Base-by-base conservation (phyloP, 1,140 invertebrate species). In the Drosophila varians region DNA sequence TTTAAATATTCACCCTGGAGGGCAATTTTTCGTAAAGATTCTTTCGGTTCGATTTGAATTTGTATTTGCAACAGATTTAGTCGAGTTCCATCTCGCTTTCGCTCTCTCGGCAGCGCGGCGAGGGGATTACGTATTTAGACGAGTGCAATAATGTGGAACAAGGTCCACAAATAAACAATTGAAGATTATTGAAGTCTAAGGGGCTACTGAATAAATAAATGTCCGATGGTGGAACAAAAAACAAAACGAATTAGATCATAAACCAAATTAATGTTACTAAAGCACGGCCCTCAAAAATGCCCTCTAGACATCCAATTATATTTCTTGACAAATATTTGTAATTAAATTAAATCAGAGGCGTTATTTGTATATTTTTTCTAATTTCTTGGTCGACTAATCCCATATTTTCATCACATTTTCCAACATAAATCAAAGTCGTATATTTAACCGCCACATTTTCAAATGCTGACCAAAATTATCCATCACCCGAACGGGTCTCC, bases 1-100 rank as follows among this genome's bases (percentile, higher is more conserved):
- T 75, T 79, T 76, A 71, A 55, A 75, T 79, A 58, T 72, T 48
- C 69, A 65, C 66, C 72, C 79, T 84, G 76, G 72, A 80, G 82
- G 61, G 68, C 72, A 86, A 76, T 86, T 86, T 79, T 62, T 69
- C 45, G 66, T 47, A 62, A 72, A 73, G 70, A 62, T 72, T 72
- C 76, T 77, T 52, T 61, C 26, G 64, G 48, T 80, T 65, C 42
- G 55, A 66, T 82, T 77, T 52, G 56, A 74, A 58, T 69, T 77
- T 38, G 36, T 54, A 60, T 71, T 70, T 72, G 38, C 49, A 31
- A 31, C 51, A 47, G 51, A 69, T 66, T 66, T 66, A 69, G 65
- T 69, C 40, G 49, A 46, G 49, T 66, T 64, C 43, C 28, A 36
- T 52, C 60, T 16, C 46, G 5, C 36, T 16, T 14, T 40, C 6